Conservation (phyloP, 2,888 invertebrate species). For the Tribolium freemani region DNA sequence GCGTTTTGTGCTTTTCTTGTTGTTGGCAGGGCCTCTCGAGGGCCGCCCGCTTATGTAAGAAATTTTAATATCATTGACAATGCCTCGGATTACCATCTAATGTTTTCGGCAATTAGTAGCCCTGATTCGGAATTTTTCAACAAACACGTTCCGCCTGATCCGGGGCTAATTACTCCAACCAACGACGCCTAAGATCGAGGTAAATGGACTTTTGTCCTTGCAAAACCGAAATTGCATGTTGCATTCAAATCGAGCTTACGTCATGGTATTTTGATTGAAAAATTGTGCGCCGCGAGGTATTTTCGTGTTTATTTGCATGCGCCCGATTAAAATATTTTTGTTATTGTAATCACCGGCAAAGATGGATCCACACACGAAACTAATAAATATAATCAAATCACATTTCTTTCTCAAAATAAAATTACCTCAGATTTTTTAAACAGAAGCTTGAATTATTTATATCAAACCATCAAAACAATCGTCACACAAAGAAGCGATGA, state of each 20-base stretch:
- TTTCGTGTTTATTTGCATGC: slow-evolving; percentile 35
- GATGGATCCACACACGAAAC: neutral
- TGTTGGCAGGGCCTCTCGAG: neutral
- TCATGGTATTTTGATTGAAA: slow-evolving; percentile 42
- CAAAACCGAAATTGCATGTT: slow-evolving; percentile 58
- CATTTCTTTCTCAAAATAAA: no score
- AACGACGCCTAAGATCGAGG: slow-evolving; percentile 59
- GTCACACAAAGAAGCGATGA: no score
- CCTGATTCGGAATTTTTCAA: neutral
- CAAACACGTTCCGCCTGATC: neutral
- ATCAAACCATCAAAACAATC: no score
- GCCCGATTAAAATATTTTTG: slow-evolving; percentile 36
- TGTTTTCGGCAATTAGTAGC: slow-evolving; percentile 16
- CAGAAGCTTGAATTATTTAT: no score
- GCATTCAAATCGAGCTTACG: slow-evolving; percentile 54
- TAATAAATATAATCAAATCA: no score
- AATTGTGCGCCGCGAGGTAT: slow-evolving; percentile 38
- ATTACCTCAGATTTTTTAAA: no score
- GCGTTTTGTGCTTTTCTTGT: neutral
- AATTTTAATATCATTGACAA: slow-evolving; percentile 30
- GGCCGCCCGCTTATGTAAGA: slow-evolving; percentile 20
- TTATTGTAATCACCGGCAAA: slow-evolving; percentile 26
- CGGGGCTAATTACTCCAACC: slow-evolving; percentile 54
- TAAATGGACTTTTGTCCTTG: slow-evolving; percentile 69
- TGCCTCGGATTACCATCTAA: slow-evolving; percentile 32